phyloP scores from a whole-genome alignment of 2,888 invertebrate genomes.

The Cataglyphis livida region DNA sequence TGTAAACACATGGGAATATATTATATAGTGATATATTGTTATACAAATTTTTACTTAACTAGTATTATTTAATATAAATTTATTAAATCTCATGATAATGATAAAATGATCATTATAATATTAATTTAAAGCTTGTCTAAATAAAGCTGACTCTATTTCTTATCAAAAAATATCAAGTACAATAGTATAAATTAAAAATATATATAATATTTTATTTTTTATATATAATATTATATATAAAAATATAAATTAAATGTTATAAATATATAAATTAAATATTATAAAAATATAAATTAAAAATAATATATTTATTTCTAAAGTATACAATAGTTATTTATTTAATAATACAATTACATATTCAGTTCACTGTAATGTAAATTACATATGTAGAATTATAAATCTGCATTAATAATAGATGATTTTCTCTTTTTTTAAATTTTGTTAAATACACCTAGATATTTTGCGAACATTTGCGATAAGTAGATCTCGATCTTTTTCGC shows the following conservation, averaged over 20 bases:
- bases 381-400: conserved; percentile 16
- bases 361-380: conserved; percentile 1
- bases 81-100: background rate
- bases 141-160: background rate
- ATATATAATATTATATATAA: too few species aligned
- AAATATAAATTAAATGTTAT: too few species aligned
- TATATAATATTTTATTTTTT: too few species aligned
- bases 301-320: background rate
- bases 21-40: background rate
- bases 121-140: background rate
- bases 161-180: background rate
- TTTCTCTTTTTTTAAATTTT: conserved; percentile 1
- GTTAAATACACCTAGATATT: background rate
- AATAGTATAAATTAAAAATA: background rate
- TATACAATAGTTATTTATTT: background rate
- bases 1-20: background rate
- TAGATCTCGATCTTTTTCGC: conserved; percentile 18
- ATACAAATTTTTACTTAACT: background rate
- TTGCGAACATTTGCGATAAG: background rate
- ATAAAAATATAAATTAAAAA: background rate
- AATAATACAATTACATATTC: background rate
- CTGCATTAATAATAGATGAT: background rate
- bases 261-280: too few species aligned
- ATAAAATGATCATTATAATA: background rate
- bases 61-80: background rate